Base-by-base conservation (phyloP, 2,888 invertebrate genomes). In the Zaprionus obscuricornis region DNA sequence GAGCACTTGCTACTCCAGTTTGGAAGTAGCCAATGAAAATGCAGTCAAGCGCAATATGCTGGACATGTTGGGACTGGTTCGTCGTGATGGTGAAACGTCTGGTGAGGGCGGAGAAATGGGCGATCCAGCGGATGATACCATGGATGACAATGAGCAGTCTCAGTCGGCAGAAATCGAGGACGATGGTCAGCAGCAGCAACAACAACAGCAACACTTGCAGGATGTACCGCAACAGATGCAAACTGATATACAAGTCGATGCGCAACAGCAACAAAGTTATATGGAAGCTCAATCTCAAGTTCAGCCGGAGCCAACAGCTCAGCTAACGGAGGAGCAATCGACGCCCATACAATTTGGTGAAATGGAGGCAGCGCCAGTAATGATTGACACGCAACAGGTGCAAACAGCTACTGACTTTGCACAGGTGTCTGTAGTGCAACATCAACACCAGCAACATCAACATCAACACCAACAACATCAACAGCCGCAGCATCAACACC, bases 1-100 rank as follows among this genome's bases (percentile, higher is more conserved):
- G 83, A 93, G 94, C 87, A 93, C 93, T 0, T 95, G 95, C 0
- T 95, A 95, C 90, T 92, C 93, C 8, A 92, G 93, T 0, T 92
- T 93, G 55, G 93, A 93, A 58, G 92, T 92, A 8, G 94, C 94
- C 0, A 92, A 92, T 64, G 91, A 91, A 16, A 94, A 94, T 82
- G 92, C 92, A 0, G 92, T 92, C 5, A 92, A 92, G 34, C 85
- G 89, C 4, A 89, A 92, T 78, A 92, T 93, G 92, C 86, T 93
- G 49, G 92, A 93, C 77, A 92, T 92, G 74, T 84, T 93, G 34
- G 93, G 93, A 2, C 86, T 93, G 50, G 91, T 93, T 4, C 89
- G 92, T 36, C 91, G 91, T 45, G 91, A 92, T 33, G 92, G 91
- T 11, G 92, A 91, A 46, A 67, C 87, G 0, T 83, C 78, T 1